Base-by-base conservation (phyloP, 2,113 vertebrate species). In the Scartelaos histophorus region DNA sequence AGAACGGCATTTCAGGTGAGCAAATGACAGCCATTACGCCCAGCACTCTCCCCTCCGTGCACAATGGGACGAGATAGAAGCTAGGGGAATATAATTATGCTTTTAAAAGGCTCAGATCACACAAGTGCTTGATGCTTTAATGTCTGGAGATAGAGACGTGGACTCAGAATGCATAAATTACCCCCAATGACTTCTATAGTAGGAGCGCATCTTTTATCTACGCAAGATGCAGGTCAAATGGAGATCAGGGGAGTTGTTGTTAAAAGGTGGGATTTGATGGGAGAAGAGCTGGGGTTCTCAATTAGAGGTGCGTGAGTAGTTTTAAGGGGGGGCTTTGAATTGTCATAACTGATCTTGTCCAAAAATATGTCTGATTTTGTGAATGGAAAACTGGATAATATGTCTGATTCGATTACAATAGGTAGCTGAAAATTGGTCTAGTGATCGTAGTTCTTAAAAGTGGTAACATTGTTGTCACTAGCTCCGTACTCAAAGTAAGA, bases 21-120 rank as follows among this genome's bases (percentile, higher is more conserved):
- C 58, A 90, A 90, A 88, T 90, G 83, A 89, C 87, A 89, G 86
- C 84, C 82, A 90, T 91, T 91, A 90, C 73, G 76, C 64, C 69
- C 84, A 61, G 81, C 84, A 88, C 79, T 83, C 76, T 80, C 66
- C 56, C 75, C 70, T 83, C 79, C 78, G 73, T 45, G 78, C 83
- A 86, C 86, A 85, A 87, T 72, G 71, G 85, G 74, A 22, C 70
- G 74, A 84, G 69, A 86, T 68, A 72, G 65, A 82, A 67, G 78
- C 69, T 17, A 10, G 69, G 73, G 76, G 80, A 82, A 88, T 71
- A 75, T 87, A 91, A 90, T 87, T 67, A 56, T 29, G 77, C 83
- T 90, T 87, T 88, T 81, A 74, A 84, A 79, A 84, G 62, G 38
- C 64, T 62, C 74, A 79, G 83, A 86, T 83, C 79, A 78, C 80